Evolutionary conservation across 2,888 invertebrate genomes (phyloP).

Genomic region (Drosophila anceps): DNA sequence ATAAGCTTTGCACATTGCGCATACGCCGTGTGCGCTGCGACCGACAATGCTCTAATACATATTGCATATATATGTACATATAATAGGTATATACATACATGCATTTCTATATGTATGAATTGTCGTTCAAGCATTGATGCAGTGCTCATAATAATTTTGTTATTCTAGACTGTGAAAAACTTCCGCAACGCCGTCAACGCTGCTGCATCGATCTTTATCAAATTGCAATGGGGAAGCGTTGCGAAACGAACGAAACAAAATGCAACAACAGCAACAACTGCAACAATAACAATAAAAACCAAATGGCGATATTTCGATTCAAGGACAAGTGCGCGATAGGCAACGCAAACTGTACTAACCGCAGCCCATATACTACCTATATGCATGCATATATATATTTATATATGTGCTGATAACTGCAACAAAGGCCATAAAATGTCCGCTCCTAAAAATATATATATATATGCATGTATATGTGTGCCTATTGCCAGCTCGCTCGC

Average conservation of each 20-base stretch:
- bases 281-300: slow-evolving; percentile 34
- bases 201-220: slow-evolving; percentile 74
- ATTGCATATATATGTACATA: background rate
- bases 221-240: slow-evolving; percentile 76
- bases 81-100: slow-evolving; percentile 2
- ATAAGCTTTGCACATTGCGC: slow-evolving; percentile 72
- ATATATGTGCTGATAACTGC: slow-evolving; percentile 48
- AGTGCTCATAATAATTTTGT: slow-evolving; percentile 67
- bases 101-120: slow-evolving; percentile 14
- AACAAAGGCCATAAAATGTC: slow-evolving; percentile 33
- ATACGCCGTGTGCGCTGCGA: slow-evolving; percentile 60
- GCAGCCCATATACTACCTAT: slow-evolving; percentile 54
- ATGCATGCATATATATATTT: slow-evolving; percentile 8
- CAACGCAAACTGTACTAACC: slow-evolving; percentile 68
- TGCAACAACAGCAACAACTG: slow-evolving; percentile 9
- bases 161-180: slow-evolving; percentile 62
- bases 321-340: slow-evolving; percentile 73
- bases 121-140: slow-evolving; percentile 45
- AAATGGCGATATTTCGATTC: slow-evolving; percentile 56
- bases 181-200: slow-evolving; percentile 59
- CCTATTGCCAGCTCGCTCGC: slow-evolving; percentile 23
- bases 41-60: slow-evolving; percentile 10
- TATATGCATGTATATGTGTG: background rate
- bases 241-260: slow-evolving; percentile 54
- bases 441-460: background rate